A percentile compares a stretch with the other conserved stretches of the same genome.
These are phyloP conservation scores for Phaenicophaeus curvirostris DNA, from an alignment of 2,797 vertebrate species.

Conservation along the genomic window DNA sequence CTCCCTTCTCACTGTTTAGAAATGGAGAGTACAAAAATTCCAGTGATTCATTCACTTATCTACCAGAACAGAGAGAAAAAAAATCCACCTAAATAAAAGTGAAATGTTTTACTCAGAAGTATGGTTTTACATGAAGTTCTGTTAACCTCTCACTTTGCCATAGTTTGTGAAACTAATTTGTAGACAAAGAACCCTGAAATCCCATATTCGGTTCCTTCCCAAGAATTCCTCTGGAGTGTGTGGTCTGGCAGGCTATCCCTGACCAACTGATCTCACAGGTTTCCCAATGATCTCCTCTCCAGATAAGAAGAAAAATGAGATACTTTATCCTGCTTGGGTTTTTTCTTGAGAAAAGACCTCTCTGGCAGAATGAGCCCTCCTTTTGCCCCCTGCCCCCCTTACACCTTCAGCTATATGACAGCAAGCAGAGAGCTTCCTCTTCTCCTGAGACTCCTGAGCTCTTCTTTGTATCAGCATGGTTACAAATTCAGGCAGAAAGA, in stretches of 20 bases:
- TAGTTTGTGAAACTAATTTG: not conserved
- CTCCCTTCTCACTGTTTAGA: constrained; percentile 23
- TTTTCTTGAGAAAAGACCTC: not conserved
- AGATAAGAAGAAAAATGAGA: not conserved
- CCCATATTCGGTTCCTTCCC: constrained; percentile 8
- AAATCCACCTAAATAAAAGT: constrained; percentile 25
- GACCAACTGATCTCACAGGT: not conserved
- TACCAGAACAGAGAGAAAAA: constrained; percentile 28
- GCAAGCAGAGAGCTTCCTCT: not conserved
- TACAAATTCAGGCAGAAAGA: not conserved
- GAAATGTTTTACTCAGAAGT: constrained; percentile 6
- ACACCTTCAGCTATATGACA: not conserved
- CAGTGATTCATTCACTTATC: constrained; percentile 64
- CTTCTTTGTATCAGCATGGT: not conserved
- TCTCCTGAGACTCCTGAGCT: not conserved
- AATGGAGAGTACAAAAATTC: constrained; percentile 60
- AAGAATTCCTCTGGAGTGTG: not conserved
- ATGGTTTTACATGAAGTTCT: not conserved
- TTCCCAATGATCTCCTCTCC: not conserved
- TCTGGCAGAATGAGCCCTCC: not conserved
- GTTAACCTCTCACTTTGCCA: not conserved
- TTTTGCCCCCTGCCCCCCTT: not conserved
- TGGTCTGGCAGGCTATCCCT: not conserved
- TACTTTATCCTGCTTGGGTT: not conserved
- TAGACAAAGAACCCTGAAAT: not conserved